A percentile compares a stretch with the other conserved stretches of the same genome.
These are phyloP conservation scores for Molothrus aeneus DNA, from an alignment of 2,797 vertebrate genomes.

Conservation along the genomic window DNA sequence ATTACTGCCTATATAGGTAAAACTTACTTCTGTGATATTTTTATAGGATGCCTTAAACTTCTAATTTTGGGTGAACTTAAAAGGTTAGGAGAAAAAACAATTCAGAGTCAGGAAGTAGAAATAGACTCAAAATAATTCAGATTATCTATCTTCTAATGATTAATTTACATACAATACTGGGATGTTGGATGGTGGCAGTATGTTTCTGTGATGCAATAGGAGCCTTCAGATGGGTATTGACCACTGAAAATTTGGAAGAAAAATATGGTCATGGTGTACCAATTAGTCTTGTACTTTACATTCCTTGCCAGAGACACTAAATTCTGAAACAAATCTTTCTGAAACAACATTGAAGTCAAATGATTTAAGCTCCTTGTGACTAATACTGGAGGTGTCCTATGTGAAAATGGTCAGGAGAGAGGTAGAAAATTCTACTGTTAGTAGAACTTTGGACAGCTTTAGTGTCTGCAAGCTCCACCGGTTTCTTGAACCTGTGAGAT, in stretches of 20 bases:
- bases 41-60: background rate
- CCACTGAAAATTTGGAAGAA: background rate
- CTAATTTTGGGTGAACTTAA: background rate
- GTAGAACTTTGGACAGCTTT: background rate
- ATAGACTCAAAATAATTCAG: background rate
- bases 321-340: background rate
- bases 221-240: background rate
- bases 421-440: background rate
- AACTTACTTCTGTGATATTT: background rate
- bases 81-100: background rate
- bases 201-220: background rate
- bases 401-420: background rate
- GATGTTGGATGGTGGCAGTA: background rate
- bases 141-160: background rate
- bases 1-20: background rate
- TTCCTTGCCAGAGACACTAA: background rate
- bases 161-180: background rate
- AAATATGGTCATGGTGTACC: background rate
- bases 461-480: background rate
- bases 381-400: background rate
- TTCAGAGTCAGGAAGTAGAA: background rate
- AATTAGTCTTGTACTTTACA: background rate
- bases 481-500: background rate
- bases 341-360: background rate
- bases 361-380: background rate